phyloP scores from a whole-genome alignment of 2,113 vertebrate species.

The Dendropsophus ebraccatus region DNA sequence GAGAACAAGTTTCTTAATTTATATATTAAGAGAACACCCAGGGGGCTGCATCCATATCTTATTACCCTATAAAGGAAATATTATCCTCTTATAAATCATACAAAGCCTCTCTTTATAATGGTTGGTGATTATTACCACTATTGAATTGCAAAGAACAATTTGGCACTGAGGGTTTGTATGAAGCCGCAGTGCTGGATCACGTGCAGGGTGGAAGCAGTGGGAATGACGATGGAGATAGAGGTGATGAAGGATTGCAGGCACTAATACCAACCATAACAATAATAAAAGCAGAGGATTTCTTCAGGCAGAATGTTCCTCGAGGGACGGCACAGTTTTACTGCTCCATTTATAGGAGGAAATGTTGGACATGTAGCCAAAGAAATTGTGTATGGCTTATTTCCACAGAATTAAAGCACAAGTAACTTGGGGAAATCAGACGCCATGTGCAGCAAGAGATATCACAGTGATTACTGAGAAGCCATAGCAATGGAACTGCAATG shows the following conservation, averaged over 20 bases:
- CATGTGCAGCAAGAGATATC: not conserved
- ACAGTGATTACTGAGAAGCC: not conserved
- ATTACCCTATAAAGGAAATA: not conserved
- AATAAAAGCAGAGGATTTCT: constrained; percentile 9
- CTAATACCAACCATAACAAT: constrained; percentile 10
- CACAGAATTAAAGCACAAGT: not conserved
- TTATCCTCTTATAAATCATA: not conserved
- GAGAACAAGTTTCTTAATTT: not conserved
- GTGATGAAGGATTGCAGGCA: not conserved
- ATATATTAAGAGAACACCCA: not conserved
- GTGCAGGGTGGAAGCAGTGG: not conserved
- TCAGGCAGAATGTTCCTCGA: constrained; percentile 12
- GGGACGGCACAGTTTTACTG: constrained; percentile 22
- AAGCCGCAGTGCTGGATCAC: not conserved
- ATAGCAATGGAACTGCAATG: too few relatives aligned
- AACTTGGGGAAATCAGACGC: not conserved
- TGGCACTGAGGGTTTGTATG: not conserved
- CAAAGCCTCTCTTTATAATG: not conserved
- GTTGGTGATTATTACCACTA: not conserved
- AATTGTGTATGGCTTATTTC: not conserved
- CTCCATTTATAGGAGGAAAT: constrained; percentile 5
- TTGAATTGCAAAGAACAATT: not conserved
- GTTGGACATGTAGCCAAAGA: not conserved
- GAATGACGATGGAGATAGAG: not conserved
- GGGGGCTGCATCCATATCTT: not conserved